Percentiles rank a stretch among this genome's conserved stretches.
These are phyloP conservation scores for Euproctis similis DNA, from an alignment of 2,888 invertebrate genomes.

Conservation along the genomic window DNA sequence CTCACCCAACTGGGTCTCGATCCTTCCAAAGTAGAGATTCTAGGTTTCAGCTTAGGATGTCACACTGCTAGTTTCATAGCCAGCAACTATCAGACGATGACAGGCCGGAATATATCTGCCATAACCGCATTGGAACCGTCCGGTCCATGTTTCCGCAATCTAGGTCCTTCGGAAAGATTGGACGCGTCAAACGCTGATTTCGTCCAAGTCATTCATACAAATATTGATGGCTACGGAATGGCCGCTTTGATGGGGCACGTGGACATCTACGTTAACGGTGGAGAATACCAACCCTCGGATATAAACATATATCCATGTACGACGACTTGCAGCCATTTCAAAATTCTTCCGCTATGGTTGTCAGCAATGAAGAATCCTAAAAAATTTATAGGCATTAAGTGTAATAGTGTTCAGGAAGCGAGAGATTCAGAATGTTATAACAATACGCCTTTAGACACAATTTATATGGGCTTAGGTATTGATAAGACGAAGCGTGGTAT, in stretches of 20 bases:
- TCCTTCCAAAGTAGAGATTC: conserved; percentile 47
- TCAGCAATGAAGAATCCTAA: conserved; percentile 46
- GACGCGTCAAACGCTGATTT: conserved; percentile 55
- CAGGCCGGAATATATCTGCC: conserved; percentile 53
- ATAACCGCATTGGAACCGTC: conserved; percentile 60
- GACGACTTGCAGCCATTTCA: conserved; percentile 59
- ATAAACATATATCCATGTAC: conserved; percentile 49
- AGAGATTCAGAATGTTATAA: conserved; percentile 49
- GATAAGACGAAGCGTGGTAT: conserved; percentile 45
- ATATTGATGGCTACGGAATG: conserved; percentile 68
- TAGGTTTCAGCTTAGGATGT: conserved; percentile 63
- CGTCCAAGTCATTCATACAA: conserved; percentile 61
- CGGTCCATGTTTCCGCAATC: conserved; percentile 57
- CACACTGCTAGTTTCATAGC: conserved; percentile 60
- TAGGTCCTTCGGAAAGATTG: conserved; percentile 40
- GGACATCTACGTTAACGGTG: conserved; percentile 62
- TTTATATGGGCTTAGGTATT: conserved; percentile 42
- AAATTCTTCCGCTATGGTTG: conserved; percentile 49
- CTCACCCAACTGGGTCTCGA: conserved; percentile 47
- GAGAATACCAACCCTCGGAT: conserved; percentile 62
- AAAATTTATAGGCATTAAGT: conserved; percentile 53
- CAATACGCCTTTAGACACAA: conserved; percentile 38
- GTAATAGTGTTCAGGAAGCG: conserved; percentile 52
- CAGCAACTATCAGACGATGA: conserved; percentile 47
- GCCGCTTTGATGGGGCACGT: conserved; percentile 60